These are phyloP conservation scores for Netelia virgata DNA, from an alignment of 2,888 invertebrate genomes.

Conservation along the genomic window DNA sequence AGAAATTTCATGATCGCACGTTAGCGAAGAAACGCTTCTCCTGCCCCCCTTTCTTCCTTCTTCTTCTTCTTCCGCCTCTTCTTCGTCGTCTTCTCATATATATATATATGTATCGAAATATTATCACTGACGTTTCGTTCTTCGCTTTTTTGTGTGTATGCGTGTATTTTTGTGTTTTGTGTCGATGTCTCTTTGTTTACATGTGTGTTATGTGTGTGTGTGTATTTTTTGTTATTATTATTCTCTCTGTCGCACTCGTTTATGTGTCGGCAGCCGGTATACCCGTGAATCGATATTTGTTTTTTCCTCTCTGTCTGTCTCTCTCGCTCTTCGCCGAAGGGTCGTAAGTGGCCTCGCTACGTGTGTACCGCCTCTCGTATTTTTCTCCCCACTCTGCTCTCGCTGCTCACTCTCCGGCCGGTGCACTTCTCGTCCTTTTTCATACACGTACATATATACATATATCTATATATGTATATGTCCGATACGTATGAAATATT, in stretches of 20 bases:
- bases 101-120: constrained; percentile 6
- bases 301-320: constrained; percentile 6
- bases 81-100: background rate
- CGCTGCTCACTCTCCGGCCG: constrained; percentile 1
- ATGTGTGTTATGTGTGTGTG: too few species aligned
- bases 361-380: constrained; percentile 28
- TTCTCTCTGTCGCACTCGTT: constrained; percentile 34
- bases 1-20: constrained; percentile 50
- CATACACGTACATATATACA: constrained; percentile 17
- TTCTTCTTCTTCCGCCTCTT: constrained; percentile 1
- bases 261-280: constrained; percentile 65
- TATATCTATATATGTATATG: background rate
- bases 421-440: constrained; percentile 15
- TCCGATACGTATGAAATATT: constrained; percentile 7
- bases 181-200: too few species aligned
- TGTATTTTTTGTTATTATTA: background rate
- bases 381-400: background rate
- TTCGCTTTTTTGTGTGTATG: too few species aligned
- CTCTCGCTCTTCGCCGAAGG: constrained; percentile 7
- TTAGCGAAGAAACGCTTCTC: constrained; percentile 33
- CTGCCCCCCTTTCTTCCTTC: constrained; percentile 10
- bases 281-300: constrained; percentile 70
- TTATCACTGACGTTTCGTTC: background rate
- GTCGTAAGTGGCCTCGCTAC: constrained; percentile 1
- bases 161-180: too few species aligned